Conservation (phyloP, 2,113 vertebrate species). For the Benitochromis conjunctus region DNA sequence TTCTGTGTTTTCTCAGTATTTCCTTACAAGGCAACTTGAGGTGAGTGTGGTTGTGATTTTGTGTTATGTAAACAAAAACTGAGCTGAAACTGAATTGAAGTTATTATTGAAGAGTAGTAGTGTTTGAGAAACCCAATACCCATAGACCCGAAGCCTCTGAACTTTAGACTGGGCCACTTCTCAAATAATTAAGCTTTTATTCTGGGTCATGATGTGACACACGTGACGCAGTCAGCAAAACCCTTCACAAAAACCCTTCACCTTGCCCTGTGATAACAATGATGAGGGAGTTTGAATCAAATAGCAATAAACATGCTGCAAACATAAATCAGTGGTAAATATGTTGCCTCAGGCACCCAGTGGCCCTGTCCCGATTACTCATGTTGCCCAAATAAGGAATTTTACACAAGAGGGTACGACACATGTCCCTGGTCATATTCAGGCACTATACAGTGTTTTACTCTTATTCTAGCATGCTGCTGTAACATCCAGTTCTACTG, state of each 20-base stretch:
- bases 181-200: neutral
- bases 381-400: neutral
- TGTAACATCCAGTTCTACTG: neutral
- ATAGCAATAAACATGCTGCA: neutral
- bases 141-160: fast-evolving
- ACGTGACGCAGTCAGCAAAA: fast-evolving
- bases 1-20: neutral
- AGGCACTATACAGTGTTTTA: neutral
- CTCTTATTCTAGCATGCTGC: neutral
- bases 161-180: neutral
- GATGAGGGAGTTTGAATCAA: neutral
- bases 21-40: neutral
- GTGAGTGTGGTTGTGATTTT: neutral
- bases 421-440: neutral
- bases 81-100: neutral
- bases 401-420: neutral
- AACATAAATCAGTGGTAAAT: neutral
- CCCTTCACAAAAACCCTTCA: neutral
- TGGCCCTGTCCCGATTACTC: neutral
- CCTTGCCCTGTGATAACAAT: neutral
- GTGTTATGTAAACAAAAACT: neutral
- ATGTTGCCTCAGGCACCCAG: neutral
- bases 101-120: neutral
- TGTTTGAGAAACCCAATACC: neutral
- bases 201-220: neutral